Conservation (phyloP, 2,797 vertebrate species). For the Vespertilio murinus region DNA sequence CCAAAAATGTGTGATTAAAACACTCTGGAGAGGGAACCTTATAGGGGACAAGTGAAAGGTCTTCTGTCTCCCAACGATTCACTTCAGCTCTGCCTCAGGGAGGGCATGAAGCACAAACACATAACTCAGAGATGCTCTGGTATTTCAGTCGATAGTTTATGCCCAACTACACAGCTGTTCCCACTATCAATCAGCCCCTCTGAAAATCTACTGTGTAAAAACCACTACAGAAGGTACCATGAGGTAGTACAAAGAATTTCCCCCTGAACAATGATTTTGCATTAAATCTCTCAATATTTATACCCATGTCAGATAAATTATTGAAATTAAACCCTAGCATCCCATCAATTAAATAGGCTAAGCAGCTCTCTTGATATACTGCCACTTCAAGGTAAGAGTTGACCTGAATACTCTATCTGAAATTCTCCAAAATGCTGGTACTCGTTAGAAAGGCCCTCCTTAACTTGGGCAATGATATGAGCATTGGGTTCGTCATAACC, state of each 20-base stretch:
- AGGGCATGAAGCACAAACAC: constrained; percentile 38
- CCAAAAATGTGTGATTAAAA: neutral
- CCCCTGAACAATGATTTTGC: constrained; percentile 23
- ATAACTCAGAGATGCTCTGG: constrained; percentile 66
- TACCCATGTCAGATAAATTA: constrained; percentile 43
- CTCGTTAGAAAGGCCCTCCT: neutral
- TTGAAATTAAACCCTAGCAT: neutral
- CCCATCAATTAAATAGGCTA: constrained; percentile 35
- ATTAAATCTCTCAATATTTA: constrained; percentile 55
- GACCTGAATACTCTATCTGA: neutral
- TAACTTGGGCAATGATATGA: neutral
- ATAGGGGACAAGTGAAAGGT: neutral
- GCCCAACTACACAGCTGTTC: constrained; percentile 64
- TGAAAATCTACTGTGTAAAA: constrained; percentile 43
- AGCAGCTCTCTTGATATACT: neutral
- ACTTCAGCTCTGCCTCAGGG: neutral
- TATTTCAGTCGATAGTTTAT: constrained; percentile 49
- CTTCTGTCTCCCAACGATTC: neutral
- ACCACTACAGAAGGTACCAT: neutral
- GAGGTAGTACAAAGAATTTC: constrained; percentile 11
- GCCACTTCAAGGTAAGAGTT: neutral
- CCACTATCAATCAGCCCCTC: constrained; percentile 70
- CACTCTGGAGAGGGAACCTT: neutral
- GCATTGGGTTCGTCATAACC: neutral
- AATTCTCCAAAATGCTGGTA: neutral